Evolutionary conservation across 2,113 vertebrate species (phyloP).

Genomic region (Lathamus discolor): DNA sequence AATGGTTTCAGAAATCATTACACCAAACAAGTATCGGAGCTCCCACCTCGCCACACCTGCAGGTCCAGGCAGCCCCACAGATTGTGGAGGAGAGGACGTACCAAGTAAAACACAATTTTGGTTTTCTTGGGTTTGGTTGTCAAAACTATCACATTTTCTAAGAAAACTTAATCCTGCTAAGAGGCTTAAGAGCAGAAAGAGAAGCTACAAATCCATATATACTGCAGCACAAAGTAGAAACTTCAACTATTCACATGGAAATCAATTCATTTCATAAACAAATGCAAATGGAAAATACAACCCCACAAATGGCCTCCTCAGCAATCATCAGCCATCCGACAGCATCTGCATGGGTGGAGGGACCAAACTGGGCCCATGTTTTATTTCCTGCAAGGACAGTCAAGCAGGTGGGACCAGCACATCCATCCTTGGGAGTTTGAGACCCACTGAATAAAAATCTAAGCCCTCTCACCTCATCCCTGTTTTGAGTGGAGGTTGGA

Average conservation of each 20-base stretch:
- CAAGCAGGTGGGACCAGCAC: not conserved
- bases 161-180: not conserved
- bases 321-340: not conserved
- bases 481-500: not conserved
- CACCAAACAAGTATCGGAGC: not conserved
- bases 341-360: not conserved
- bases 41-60: not conserved
- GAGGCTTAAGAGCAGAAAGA: not conserved
- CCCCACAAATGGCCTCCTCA: not conserved
- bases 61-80: not conserved
- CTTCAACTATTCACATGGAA: not conserved
- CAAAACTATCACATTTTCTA: not conserved
- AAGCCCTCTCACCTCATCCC: not conserved
- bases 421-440: not conserved
- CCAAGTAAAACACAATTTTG: not conserved
- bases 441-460: fast-evolving
- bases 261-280: not conserved
- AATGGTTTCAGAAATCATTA: not conserved
- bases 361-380: not conserved
- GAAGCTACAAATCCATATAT: not conserved
- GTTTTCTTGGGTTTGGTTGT: not conserved
- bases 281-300: not conserved
- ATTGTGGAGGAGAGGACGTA: not conserved
- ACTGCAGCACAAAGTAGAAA: not conserved
- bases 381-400: not conserved